These are phyloP conservation scores for Arctia plantaginis DNA, from an alignment of 2,888 invertebrate genomes.

Conservation along the genomic window DNA sequence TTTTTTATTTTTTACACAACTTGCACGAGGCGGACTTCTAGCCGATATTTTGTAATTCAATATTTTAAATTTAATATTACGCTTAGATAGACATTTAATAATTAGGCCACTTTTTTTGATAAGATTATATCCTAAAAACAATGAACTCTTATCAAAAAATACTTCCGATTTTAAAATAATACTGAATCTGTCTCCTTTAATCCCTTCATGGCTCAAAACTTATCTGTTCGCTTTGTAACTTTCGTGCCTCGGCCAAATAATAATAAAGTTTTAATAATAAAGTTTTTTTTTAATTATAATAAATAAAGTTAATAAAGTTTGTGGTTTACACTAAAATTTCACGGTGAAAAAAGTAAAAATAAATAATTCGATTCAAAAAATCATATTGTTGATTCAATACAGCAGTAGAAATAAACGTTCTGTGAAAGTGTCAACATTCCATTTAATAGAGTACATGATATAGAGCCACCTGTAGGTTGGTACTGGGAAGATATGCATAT, in stretches of 20 bases:
- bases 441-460: too few relatives aligned
- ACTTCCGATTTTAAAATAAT: slow-evolving; percentile 37
- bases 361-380: too few relatives aligned
- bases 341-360: slow-evolving; percentile 48
- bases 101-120: background rate
- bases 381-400: too few relatives aligned
- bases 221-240: slow-evolving; percentile 70
- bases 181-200: slow-evolving; percentile 44
- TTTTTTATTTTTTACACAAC: too few relatives aligned
- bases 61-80: background rate
- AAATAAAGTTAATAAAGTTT: too few relatives aligned
- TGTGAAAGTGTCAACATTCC: too few relatives aligned
- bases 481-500: too few relatives aligned
- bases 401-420: too few relatives aligned
- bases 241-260: slow-evolving; percentile 73
- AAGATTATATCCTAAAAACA: background rate
- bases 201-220: slow-evolving; percentile 57
- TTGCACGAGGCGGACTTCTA: too few relatives aligned
- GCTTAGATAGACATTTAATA: background rate
- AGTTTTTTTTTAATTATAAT: too few relatives aligned
- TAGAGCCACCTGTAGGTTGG: too few relatives aligned
- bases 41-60: background rate
- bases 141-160: background rate
- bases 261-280: slow-evolving; percentile 74
- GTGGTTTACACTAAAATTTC: slow-evolving; percentile 56